Evolutionary conservation across 2,888 invertebrate genomes (phyloP).

Genomic region (Nipponacmea schrenckii): DNA sequence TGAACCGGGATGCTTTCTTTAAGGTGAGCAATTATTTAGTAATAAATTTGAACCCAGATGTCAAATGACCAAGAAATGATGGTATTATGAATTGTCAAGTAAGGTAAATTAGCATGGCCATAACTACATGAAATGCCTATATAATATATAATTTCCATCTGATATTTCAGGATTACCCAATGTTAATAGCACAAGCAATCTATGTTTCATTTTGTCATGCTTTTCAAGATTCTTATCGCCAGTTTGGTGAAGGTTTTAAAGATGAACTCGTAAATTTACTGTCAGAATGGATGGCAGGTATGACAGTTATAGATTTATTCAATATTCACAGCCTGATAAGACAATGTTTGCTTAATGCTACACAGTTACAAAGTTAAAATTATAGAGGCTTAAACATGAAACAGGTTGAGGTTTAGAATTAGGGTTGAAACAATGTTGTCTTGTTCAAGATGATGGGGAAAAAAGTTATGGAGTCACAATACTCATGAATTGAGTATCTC

Average conservation of each 20-base stretch:
- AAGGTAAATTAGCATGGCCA: too few species aligned
- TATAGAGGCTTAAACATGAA: background rate
- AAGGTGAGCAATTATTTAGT: too few species aligned
- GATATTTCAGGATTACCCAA: constrained; percentile 58
- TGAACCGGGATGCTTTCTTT: too few species aligned
- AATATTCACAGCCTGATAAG: background rate
- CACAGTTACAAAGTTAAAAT: background rate
- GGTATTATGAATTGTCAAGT: too few species aligned
- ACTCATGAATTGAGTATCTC: background rate
- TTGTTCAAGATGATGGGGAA: too few species aligned
- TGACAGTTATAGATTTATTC: background rate
- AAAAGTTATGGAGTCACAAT: too few species aligned
- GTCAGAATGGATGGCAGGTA: constrained; percentile 64
- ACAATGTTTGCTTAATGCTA: too few species aligned
- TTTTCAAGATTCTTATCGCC: constrained; percentile 66
- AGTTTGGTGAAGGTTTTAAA: constrained; percentile 64
- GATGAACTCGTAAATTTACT: constrained; percentile 58
- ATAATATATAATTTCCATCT: too few species aligned
- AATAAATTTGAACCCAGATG: too few species aligned
- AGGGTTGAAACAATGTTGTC: too few species aligned
- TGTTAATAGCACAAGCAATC: constrained; percentile 60
- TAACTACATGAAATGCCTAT: too few species aligned
- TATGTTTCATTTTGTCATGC: constrained; percentile 62
- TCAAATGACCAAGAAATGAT: too few species aligned
- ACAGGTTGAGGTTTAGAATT: background rate